Conservation (phyloP, 2,113 vertebrate genomes). For the Sporophila hypoxantha region DNA sequence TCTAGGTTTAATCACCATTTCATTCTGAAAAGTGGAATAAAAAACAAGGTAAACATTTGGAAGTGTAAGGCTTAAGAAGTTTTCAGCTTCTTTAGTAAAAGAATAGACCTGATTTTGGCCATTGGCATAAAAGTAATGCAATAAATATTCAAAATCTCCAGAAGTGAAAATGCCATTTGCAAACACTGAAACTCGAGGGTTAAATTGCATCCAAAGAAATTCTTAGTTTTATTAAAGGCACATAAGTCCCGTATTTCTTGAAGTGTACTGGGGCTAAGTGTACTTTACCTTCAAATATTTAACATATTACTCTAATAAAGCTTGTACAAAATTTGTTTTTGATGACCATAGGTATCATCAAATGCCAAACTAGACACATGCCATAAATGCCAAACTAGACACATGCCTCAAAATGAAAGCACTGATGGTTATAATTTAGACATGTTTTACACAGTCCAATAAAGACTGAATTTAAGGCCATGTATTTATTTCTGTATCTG, state of each 20-base stretch:
- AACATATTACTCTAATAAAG: background rate
- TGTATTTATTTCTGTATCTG: background rate
- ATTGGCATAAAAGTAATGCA: background rate
- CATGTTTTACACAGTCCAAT: background rate
- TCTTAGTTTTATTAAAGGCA: background rate
- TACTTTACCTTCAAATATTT: background rate
- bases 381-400: background rate
- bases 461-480: background rate
- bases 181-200: background rate
- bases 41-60: background rate
- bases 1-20: background rate
- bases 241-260: background rate
- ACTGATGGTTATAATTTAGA: background rate
- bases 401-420: background rate
- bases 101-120: background rate
- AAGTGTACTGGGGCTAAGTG: fast-evolving
- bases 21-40: background rate
- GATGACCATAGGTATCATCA: background rate
- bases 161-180: background rate
- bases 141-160: background rate
- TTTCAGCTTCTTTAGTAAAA: background rate
- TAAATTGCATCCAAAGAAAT: background rate
- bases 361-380: background rate
- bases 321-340: background rate
- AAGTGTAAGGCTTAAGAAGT: background rate